Base-by-base conservation (phyloP, 2,797 vertebrate species). In the Rhodeus uyekii region DNA sequence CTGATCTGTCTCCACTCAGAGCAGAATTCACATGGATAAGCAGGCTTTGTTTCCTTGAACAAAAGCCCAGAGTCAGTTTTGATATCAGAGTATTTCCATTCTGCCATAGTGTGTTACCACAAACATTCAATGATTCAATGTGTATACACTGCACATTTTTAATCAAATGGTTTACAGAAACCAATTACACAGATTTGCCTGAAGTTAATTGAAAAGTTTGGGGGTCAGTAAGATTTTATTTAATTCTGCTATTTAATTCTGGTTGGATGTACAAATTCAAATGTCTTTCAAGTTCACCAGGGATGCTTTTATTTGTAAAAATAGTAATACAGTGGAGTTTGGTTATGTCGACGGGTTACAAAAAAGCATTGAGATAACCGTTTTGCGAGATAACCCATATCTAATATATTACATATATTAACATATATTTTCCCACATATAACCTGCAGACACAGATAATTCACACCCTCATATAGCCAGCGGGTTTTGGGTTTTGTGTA, bases 21-120 rank as follows among this genome's bases (percentile, higher is more conserved):
- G 55, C 76, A 64, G 76, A 48, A 27, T 64, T 65, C 73, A 71
- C 65, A 73, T 42, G 38, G 38, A 86, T 29, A 79, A 27, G n/a
- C 42, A 39, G 73, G 78, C 29, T 84, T 42, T 19, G 42, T 69
- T 73, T 80, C 53, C 68, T 73, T 38, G 50, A 77, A 53, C 55
- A 72, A 67, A 79, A 18, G 60, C 32, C 4, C 79, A 14, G 32
- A 48, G 36, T n/a, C 8, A 64, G 65, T 32, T 10, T 63, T 29
- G 38, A 76, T 78, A 72, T 63, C 8, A 63, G 32, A 22, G 8
- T 36, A 36, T 81, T 81, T 80, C 42, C 68, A 63, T 71, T 48
- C 14, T 19, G 13, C 27, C 27, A 0, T 63, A 55, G 48, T 36
- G 32, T 18, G n/a, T 27, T 50, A 67, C 39, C 14, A 48, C 22